These are phyloP conservation scores for Drosophila persimilis DNA, from an alignment of 1,140 invertebrate species.

Conservation along the genomic window DNA sequence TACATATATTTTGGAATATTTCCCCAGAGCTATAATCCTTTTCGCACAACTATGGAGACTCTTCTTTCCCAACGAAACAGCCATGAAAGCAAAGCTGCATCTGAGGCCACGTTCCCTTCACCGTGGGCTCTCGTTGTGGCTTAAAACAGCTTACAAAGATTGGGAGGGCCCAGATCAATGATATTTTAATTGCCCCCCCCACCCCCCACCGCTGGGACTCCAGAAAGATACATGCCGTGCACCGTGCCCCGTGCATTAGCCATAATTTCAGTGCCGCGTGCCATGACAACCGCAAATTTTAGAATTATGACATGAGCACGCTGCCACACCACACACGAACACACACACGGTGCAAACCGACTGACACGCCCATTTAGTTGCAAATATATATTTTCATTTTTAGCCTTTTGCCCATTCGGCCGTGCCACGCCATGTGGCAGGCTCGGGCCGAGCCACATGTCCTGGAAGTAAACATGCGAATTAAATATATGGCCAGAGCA, in stretches of 20 bases:
- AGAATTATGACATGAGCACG: constrained; percentile 69
- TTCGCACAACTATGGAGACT: too few relatives aligned
- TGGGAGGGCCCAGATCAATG: too few relatives aligned
- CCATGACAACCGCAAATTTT: constrained; percentile 68
- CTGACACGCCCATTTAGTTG: constrained; percentile 44
- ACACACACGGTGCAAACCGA: constrained; percentile 3
- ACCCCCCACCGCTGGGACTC: too few relatives aligned
- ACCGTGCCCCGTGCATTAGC: constrained; percentile 3
- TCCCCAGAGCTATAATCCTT: too few relatives aligned
- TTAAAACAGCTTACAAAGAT: too few relatives aligned
- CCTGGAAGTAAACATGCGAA: constrained; percentile 39
- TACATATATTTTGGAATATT: too few relatives aligned
- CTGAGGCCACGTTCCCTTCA: too few relatives aligned
- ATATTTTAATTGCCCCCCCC: too few relatives aligned
- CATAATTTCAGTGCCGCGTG: constrained; percentile 50
- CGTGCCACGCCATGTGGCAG: constrained; percentile 13
- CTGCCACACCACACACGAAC: not conserved
- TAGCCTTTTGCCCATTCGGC: constrained; percentile 20
- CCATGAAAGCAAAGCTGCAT: too few relatives aligned
- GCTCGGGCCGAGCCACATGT: constrained; percentile 7
- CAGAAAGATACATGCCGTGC: too few relatives aligned
- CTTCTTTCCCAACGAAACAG: too few relatives aligned
- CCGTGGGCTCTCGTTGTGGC: too few relatives aligned
- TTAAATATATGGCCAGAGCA: constrained; percentile 28
- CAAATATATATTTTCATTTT: constrained; percentile 22